These are phyloP conservation scores for Macrocentrus cingulum DNA, from an alignment of 1,140 invertebrate species.

Conservation along the genomic window DNA sequence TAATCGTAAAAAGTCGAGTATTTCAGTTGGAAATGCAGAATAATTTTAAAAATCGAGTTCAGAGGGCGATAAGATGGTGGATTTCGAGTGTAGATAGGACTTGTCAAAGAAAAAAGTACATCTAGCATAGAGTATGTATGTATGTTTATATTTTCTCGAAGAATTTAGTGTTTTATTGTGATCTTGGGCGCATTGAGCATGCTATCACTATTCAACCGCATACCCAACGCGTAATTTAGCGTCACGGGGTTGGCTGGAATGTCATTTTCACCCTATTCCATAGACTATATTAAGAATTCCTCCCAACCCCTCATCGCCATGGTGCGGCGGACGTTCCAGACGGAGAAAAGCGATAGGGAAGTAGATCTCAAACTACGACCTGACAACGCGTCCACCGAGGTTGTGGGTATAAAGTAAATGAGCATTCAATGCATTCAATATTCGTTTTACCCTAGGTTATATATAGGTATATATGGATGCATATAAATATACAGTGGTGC, in stretches of 20 bases:
- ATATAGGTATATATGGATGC: conserved; percentile 26
- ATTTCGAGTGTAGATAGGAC: too few species aligned
- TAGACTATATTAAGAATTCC: conserved; percentile 53
- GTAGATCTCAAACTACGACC: conserved; percentile 7
- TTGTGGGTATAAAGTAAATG: conserved; percentile 40
- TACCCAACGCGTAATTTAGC: conserved; percentile 21
- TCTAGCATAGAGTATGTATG: too few species aligned
- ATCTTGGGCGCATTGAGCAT: background rate
- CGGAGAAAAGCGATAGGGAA: background rate
- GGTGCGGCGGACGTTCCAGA: background rate
- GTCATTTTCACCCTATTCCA: conserved; percentile 36
- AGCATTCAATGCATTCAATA: conserved; percentile 56
- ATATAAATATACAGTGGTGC: too few species aligned
- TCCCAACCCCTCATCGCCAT: too few species aligned
- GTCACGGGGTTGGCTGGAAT: conserved; percentile 30
- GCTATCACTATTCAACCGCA: conserved; percentile 4
- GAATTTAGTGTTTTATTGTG: background rate
- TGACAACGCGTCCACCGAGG: conserved; percentile 22
- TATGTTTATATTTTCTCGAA: background rate
- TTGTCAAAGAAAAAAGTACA: too few species aligned
- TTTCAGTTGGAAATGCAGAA: too few species aligned
- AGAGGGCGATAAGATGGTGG: too few species aligned
- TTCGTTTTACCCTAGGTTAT: conserved; percentile 28
- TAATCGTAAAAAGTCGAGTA: too few species aligned
- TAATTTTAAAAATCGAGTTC: too few species aligned